Conservation (phyloP, 2,888 invertebrate species). For the Epirrhoe alternata region DNA sequence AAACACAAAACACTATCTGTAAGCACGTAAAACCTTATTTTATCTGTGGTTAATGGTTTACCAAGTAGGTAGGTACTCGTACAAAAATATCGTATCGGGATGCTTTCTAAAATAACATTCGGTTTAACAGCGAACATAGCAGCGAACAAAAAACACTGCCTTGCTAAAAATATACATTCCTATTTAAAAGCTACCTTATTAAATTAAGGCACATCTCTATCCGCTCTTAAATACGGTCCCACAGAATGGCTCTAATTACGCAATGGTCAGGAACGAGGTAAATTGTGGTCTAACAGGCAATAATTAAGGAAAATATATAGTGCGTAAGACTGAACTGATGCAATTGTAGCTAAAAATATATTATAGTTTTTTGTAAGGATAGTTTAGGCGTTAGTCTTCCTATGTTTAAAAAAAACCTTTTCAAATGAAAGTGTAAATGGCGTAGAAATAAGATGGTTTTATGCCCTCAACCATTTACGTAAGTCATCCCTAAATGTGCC, state of each 20-base stretch:
- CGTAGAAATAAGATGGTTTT: neutral
- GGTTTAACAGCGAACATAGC: too few relatives aligned
- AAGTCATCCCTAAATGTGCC: neutral
- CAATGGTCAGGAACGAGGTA: constrained; percentile 17
- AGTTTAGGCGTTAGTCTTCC: neutral
- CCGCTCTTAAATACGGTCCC: constrained; percentile 1
- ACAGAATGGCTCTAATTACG: constrained; percentile 29
- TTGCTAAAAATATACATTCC: neutral
- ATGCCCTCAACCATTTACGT: neutral
- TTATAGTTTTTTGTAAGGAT: neutral
- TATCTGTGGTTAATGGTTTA: too few relatives aligned
- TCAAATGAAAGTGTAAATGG: neutral
- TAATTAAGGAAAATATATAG: constrained; percentile 3
- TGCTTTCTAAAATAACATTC: neutral
- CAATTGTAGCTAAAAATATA: neutral
- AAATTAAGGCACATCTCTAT: neutral
- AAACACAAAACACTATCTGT: neutral
- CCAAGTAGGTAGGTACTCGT: too few relatives aligned
- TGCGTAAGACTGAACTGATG: neutral
- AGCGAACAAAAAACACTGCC: neutral
- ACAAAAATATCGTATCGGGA: neutral
- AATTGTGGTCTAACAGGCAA: constrained; percentile 11
- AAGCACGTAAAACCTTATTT: too few relatives aligned
- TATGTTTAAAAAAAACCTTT: neutral
- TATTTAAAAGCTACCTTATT: too few relatives aligned